Evolutionary conservation across 1,140 invertebrate genomes (phyloP).

Genomic region (Lepidurus packardi): DNA sequence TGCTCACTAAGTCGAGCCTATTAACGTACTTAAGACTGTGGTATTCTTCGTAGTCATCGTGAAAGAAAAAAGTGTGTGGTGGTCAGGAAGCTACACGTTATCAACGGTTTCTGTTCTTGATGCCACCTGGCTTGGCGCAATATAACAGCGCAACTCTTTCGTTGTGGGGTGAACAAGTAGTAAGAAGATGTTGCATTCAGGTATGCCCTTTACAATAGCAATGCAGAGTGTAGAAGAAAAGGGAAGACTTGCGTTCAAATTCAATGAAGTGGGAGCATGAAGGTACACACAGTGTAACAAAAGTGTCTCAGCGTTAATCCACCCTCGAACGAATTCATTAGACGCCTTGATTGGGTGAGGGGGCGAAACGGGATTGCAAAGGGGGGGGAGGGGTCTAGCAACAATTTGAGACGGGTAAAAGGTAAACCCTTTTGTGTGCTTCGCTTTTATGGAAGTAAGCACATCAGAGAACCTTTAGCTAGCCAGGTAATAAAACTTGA

Average conservation of each 20-base stretch:
- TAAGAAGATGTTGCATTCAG: no score
- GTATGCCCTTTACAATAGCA: no score
- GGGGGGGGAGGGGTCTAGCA: background rate
- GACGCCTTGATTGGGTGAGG: background rate
- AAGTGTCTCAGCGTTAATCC: background rate
- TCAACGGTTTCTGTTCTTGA: slow-evolving; percentile 3
- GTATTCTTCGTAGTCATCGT: background rate
- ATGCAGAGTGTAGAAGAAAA: no score
- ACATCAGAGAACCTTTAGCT: background rate
- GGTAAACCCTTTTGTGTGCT: background rate
- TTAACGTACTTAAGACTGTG: background rate
- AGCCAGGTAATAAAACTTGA: no score
- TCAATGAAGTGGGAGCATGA: background rate
- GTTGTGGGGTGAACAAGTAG: background rate
- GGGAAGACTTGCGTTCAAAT: background rate
- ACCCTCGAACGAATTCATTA: slow-evolving; percentile 10
- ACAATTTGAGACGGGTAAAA: background rate
- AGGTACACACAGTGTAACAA: background rate
- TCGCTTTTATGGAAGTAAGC: background rate
- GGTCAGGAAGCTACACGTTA: slow-evolving; percentile 17
- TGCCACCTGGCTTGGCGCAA: background rate
- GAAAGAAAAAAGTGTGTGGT: background rate
- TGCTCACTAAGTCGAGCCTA: background rate
- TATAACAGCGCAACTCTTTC: background rate
- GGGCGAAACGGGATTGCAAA: background rate